phyloP scores from a whole-genome alignment of 2,113 vertebrate genomes.

The Ondatra zibethicus region DNA sequence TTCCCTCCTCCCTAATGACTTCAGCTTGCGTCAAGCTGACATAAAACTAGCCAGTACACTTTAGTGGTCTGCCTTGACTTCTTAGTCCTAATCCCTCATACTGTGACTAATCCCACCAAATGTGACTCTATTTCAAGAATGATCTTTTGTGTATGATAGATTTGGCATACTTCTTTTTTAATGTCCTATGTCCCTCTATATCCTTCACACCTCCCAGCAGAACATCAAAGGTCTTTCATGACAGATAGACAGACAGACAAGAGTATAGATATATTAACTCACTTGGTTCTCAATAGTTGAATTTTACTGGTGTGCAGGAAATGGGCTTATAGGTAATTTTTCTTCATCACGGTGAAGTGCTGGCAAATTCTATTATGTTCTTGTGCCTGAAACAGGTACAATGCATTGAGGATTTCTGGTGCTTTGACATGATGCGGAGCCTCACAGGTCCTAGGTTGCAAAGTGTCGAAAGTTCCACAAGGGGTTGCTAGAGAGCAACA shows the following conservation, averaged over 20 bases:
- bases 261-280: neutral
- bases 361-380: neutral
- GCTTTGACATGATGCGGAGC: neutral
- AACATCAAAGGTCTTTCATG: neutral
- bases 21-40: neutral
- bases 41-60: neutral
- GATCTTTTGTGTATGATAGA: neutral
- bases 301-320: neutral
- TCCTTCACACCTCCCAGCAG: slow-evolving; percentile 4
- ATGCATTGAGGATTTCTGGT: neutral
- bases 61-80: neutral
- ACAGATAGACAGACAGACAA: neutral
- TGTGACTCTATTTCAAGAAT: neutral
- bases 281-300: neutral
- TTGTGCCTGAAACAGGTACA: neutral
- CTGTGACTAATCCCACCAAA: neutral
- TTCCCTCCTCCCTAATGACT: neutral
- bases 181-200: neutral
- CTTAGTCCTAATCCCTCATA: neutral
- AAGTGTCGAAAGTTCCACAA: slow-evolving; percentile 61
- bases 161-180: neutral
- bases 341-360: neutral
- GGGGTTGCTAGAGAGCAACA: slow-evolving; percentile 77
- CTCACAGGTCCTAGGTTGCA: slow-evolving; percentile 19
- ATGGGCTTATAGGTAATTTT: neutral